Evolutionary conservation across 2,113 vertebrate species (phyloP), one percentile per base, ranked within the genome.

Genomic region (Todiramphus chloris): DNA sequence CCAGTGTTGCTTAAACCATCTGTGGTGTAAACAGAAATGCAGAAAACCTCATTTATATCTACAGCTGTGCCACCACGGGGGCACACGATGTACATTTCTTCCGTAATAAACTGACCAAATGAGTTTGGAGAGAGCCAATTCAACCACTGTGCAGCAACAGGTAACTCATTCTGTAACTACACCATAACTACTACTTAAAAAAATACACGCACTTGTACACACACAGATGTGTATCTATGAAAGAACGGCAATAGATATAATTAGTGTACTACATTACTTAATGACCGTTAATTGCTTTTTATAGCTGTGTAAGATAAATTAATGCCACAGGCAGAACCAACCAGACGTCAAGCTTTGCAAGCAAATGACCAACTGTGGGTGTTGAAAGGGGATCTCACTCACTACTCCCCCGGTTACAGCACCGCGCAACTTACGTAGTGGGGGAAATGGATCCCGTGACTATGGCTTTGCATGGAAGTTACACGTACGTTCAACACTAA

Each of bases 391-490:
- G 44, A 31, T 11, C 59, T 18, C 17, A 7, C 37, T 43, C 44
- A 11, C 56, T 31, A 3, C 37, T 87, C 50, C 27, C 19, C 14
- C 48, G 23, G 18, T 21, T 46, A 33, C 59, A 56, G 19, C 0
- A 41, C 27, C 2, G 27, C 74, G 50, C 30, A 48, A 18, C 15
- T 63, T 23, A 5, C 1, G 1, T 2, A 1, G 9, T 3, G 2
- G 8, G 20, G 27, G 25, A 6, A 14, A 50, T 1, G 28, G 48
- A 24, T 53, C 56, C 41, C 35, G 20, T 8, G 16, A 20, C 78
- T 74, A 19, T 3, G 20, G 27, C 58, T 70, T 50, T 23, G 46
- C 9, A 4, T 13, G 2, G 13, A 55, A 56, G 27, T 20, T n/a
- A 39, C 0, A 0, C 5, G 11, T 8, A 13, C 11, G 25, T 53